A percentile compares a stretch with the other conserved stretches of the same genome.
Conservation (phyloP, 2,113 vertebrate species). For the Sinocyclocheilus anophthalmus region DNA sequence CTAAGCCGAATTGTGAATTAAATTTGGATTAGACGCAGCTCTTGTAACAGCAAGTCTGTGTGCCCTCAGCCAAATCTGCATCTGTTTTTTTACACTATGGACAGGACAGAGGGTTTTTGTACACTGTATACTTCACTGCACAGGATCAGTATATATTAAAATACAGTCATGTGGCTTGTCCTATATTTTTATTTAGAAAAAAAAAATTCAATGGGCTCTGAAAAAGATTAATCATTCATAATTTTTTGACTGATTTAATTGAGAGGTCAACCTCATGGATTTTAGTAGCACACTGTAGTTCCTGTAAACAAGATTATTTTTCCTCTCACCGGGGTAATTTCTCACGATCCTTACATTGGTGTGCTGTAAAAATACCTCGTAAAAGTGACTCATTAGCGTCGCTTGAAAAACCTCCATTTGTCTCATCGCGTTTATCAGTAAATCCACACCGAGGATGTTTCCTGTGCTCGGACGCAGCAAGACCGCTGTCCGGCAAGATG, state of each 20-base stretch:
- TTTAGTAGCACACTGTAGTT: slow-evolving; percentile 10
- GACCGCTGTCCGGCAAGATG: slow-evolving; percentile 59
- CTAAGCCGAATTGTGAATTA: slow-evolving; percentile 44
- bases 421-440: slow-evolving; percentile 63
- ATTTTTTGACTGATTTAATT: not conserved
- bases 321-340: slow-evolving; percentile 41
- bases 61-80: slow-evolving; percentile 11
- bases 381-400: slow-evolving; percentile 31
- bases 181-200: not conserved
- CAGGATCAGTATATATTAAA: not conserved
- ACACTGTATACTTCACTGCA: slow-evolving; percentile 1
- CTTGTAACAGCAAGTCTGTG: slow-evolving; percentile 11
- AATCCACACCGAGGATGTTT: slow-evolving; percentile 76
- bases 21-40: slow-evolving; percentile 29
- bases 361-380: slow-evolving; percentile 15
- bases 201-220: not conserved
- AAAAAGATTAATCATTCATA: not conserved
- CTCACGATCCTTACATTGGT: not conserved
- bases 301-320: slow-evolving; percentile 41
- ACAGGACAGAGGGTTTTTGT: slow-evolving; percentile 4
- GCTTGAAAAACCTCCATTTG: slow-evolving; percentile 20
- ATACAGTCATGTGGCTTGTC: not conserved
- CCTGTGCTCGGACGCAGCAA: slow-evolving; percentile 77
- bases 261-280: not conserved
- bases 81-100: slow-evolving; percentile 8